Percentiles rank a stretch among this genome's conserved stretches.
phyloP scores from a whole-genome alignment of 2,797 vertebrate genomes.

The Eurystomus glaucurus region DNA sequence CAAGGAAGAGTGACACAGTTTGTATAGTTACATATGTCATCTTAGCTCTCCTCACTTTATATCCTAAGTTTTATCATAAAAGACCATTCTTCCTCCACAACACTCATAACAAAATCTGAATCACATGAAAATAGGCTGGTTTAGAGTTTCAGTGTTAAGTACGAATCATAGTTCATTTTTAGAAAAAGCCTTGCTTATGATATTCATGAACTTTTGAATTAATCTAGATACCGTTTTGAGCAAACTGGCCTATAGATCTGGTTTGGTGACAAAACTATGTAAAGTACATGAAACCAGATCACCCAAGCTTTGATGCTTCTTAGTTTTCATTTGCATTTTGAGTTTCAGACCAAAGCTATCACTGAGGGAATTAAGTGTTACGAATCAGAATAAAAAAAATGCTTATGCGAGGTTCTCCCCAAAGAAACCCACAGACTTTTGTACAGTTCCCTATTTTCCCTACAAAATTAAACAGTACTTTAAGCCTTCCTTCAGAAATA shows the following conservation, averaged over 20 bases:
- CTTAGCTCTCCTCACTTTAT: neutral
- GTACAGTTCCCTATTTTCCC: neutral
- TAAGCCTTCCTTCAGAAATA: neutral
- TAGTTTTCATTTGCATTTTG: conserved; percentile 33
- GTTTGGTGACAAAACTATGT: neutral
- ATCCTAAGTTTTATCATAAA: neutral
- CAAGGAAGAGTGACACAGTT: neutral
- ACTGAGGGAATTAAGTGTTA: neutral
- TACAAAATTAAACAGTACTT: neutral
- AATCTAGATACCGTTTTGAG: neutral
- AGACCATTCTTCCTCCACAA: neutral
- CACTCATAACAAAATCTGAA: neutral
- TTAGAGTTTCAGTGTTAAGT: neutral
- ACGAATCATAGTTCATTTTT: neutral
- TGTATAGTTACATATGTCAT: neutral
- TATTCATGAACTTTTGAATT: neutral
- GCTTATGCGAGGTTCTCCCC: neutral
- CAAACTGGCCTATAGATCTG: neutral
- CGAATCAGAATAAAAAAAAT: conserved; percentile 26
- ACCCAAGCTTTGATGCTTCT: neutral
- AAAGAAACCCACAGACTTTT: neutral
- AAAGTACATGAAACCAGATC: conserved; percentile 9
- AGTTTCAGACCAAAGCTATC: neutral
- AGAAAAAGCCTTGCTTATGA: neutral
- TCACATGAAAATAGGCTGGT: neutral